Evolutionary conservation across 2,888 invertebrate genomes (phyloP), one percentile per base, ranked within the genome.

Genomic region (Timandra comae): DNA sequence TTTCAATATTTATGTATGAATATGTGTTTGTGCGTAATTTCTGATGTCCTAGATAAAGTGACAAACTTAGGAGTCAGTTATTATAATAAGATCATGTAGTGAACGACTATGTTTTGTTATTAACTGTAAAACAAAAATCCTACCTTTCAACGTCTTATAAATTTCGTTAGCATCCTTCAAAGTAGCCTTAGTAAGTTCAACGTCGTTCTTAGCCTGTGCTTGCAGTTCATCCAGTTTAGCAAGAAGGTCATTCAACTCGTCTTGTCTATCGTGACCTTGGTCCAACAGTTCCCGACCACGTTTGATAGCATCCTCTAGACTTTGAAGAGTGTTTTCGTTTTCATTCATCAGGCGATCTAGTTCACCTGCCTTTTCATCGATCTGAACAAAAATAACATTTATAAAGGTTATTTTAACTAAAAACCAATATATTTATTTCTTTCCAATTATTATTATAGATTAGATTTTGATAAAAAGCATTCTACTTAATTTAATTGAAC

Each of bases 171-270:
- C 73, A 22, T 71, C 71, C 39, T 71, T 72, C 4, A 74, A 48
- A 2, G 72, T 75, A 0, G 67, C 64, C 2, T 97, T 95, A 2
- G 97, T 97, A 30, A 93, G 88, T 35, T 91, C 88, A 0, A 97
- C 94, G 2, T 98, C 97, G 30, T 93, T 90, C 35, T 90, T 90
- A 0, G 97, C 97, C 56, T 90, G 91, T 3, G 88, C 91, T 31
- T 91, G 89, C 0, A 92, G 90, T 11, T 89, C 89, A 57, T 95
- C 93, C 4, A 96, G 90, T 41, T 93, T 93, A 0, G 92, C 91
- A 34, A 97, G 69, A 6, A 97, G 86, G 43, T 93, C 92, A 52
- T 94, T 93, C 1, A 95, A 89, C 33, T 91, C 89, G 56, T 92
- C 90, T 63, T 97, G 96, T 49, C 80, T 51, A 10, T 78, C 72